Conservation (phyloP, 2,888 invertebrate species). For the Alloscopus bannaensis region DNA sequence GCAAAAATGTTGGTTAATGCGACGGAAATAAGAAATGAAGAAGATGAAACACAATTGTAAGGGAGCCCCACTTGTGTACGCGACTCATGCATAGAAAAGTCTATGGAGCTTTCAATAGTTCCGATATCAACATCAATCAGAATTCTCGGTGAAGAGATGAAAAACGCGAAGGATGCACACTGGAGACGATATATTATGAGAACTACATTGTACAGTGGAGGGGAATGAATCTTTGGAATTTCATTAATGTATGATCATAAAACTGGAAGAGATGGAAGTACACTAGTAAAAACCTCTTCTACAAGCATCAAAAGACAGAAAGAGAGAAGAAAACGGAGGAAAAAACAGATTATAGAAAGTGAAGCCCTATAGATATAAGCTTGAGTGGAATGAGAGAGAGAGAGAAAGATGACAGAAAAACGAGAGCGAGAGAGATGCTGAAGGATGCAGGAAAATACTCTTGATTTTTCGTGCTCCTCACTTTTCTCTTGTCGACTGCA, state of each 20-base stretch:
- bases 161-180: conserved; percentile 16
- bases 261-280: no score
- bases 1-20: no score
- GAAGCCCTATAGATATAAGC: conserved; percentile 35
- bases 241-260: conserved; percentile 64
- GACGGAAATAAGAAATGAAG: conserved; percentile 45
- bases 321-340: no score
- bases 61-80: neutral
- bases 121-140: conserved; percentile 61
- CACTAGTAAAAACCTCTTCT: no score
- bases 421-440: conserved; percentile 25
- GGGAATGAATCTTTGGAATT: conserved; percentile 58
- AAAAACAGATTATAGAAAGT: no score
- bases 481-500: conserved; percentile 21
- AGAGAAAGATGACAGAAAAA: conserved; percentile 24
- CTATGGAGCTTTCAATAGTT: conserved; percentile 40
- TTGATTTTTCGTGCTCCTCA: conserved; percentile 23
- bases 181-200: no score
- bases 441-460: neutral
- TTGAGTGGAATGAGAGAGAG: neutral
- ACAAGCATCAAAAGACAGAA: no score
- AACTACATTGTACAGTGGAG: no score
- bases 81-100: neutral
- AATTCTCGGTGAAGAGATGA: conserved; percentile 48
- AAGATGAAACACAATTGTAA: neutral